These are phyloP conservation scores for Hoplostethus mediterraneus DNA, from an alignment of 2,797 vertebrate genomes.

Conservation along the genomic window DNA sequence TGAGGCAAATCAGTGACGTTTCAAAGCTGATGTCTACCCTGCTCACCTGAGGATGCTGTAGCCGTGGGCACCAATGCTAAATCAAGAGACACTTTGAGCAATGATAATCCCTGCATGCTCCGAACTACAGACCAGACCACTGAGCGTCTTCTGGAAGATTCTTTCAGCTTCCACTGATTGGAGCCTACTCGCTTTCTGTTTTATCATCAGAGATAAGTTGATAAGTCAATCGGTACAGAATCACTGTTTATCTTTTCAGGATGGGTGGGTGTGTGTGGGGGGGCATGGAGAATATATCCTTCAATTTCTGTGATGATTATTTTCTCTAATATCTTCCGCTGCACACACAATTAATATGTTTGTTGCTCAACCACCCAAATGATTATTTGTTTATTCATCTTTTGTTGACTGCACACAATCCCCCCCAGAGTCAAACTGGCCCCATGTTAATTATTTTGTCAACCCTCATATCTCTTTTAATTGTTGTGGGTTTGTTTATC, in stretches of 20 bases:
- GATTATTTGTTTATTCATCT: slow-evolving; percentile 76
- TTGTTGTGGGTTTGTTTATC: slow-evolving; percentile 81
- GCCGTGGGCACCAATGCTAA: slow-evolving; percentile 39
- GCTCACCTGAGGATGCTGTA: slow-evolving; percentile 55
- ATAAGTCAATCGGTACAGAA: slow-evolving; percentile 40
- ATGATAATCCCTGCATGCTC: slow-evolving; percentile 34
- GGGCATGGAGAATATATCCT: slow-evolving; percentile 4
- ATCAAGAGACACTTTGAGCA: slow-evolving; percentile 44
- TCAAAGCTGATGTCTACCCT: slow-evolving; percentile 41
- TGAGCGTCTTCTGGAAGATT: slow-evolving; percentile 26
- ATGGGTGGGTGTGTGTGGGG: slow-evolving; percentile 13
- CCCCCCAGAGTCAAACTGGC: slow-evolving; percentile 60
- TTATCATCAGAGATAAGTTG: slow-evolving; percentile 41
- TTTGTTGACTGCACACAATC: slow-evolving; percentile 64
- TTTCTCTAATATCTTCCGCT: slow-evolving; percentile 45
- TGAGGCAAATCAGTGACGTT: slow-evolving; percentile 51
- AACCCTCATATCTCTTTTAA: slow-evolving; percentile 81
- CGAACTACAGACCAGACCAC: slow-evolving; percentile 41
- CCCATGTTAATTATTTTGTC: slow-evolving; percentile 83
- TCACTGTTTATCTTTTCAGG: slow-evolving; percentile 44
- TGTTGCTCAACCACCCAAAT: slow-evolving; percentile 72
- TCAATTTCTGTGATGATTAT: slow-evolving; percentile 49
- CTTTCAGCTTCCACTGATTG: slow-evolving; percentile 15
- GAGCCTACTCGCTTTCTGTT: slow-evolving; percentile 25
- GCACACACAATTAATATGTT: slow-evolving; percentile 64